Conservation (phyloP, 2,797 vertebrate genomes). For the Pterois miles region DNA sequence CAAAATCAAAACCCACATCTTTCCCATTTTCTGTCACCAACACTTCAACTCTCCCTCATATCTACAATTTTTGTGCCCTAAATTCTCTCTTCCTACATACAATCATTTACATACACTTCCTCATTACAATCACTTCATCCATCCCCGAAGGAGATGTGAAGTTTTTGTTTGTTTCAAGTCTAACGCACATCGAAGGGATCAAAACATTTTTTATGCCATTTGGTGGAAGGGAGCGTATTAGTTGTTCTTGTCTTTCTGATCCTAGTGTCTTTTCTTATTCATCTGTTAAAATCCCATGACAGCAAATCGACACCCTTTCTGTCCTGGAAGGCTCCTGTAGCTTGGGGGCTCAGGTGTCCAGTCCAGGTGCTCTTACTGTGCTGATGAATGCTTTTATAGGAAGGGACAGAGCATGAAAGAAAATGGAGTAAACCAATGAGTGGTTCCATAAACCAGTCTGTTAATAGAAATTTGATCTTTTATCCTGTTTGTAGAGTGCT, state of each 20-base stretch:
- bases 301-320: slow-evolving; percentile 12
- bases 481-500: slow-evolving; percentile 27
- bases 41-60: slow-evolving; percentile 25
- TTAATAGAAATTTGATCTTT: slow-evolving; percentile 29
- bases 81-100: slow-evolving; percentile 53
- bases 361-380: slow-evolving; percentile 27
- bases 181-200: slow-evolving; percentile 9
- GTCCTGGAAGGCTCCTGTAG: slow-evolving; percentile 35
- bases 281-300: slow-evolving; percentile 24
- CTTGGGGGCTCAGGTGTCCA: slow-evolving; percentile 11
- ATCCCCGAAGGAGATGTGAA: slow-evolving; percentile 20
- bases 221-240: slow-evolving; percentile 28
- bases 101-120: slow-evolving; percentile 67
- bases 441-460: slow-evolving; percentile 28
- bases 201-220: slow-evolving; percentile 29
- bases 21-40: slow-evolving; percentile 20
- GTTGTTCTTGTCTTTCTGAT: slow-evolving; percentile 13
- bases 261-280: slow-evolving; percentile 20
- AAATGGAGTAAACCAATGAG: slow-evolving; percentile 19
- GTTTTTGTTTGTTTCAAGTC: slow-evolving; percentile 26
- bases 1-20: slow-evolving; percentile 62
- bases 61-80: slow-evolving; percentile 55
- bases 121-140: slow-evolving; percentile 56
- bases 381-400: slow-evolving; percentile 32
- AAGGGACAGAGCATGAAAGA: slow-evolving; percentile 26